A percentile compares a stretch with the other conserved stretches of the same genome.
Conservation (phyloP, 2,888 invertebrate species). For the Zelleria hepariella region DNA sequence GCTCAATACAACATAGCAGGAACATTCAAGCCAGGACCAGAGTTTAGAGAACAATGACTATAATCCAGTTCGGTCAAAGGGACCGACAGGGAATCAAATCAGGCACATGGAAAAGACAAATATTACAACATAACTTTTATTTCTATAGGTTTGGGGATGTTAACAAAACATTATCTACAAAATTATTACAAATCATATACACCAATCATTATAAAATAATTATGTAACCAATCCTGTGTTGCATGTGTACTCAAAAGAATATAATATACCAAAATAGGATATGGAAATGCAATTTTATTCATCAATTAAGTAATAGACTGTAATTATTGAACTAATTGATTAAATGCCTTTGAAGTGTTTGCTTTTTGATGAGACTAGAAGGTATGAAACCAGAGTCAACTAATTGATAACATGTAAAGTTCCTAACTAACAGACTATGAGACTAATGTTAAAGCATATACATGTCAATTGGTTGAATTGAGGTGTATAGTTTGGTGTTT, state of each 20-base stretch:
- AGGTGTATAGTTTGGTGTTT: slow-evolving; percentile 15
- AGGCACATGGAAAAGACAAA: not conserved
- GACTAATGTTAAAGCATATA: not conserved
- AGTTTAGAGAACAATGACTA: too few species aligned
- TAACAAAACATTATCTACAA: slow-evolving; percentile 56
- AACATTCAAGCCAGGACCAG: too few species aligned
- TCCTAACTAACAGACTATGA: not conserved
- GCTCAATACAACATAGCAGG: too few species aligned
- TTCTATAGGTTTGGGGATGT: slow-evolving; percentile 26
- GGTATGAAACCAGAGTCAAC: not conserved
- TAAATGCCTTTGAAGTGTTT: not conserved
- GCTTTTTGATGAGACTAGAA: not conserved
- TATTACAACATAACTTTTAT: slow-evolving; percentile 36
- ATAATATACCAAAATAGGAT: not conserved
- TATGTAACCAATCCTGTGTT: not conserved
- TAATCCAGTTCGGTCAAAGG: too few species aligned
- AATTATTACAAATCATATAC: slow-evolving; percentile 11
- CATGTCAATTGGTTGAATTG: not conserved
- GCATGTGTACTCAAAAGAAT: not conserved
- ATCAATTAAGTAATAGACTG: not conserved
- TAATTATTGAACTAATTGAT: not conserved
- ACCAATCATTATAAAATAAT: not conserved
- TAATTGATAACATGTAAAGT: not conserved
- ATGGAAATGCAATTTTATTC: slow-evolving; percentile 9
- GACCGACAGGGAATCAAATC: too few species aligned